These are phyloP conservation scores for Silurus glanis DNA, from an alignment of 2,113 vertebrate genomes.

Conservation along the genomic window DNA sequence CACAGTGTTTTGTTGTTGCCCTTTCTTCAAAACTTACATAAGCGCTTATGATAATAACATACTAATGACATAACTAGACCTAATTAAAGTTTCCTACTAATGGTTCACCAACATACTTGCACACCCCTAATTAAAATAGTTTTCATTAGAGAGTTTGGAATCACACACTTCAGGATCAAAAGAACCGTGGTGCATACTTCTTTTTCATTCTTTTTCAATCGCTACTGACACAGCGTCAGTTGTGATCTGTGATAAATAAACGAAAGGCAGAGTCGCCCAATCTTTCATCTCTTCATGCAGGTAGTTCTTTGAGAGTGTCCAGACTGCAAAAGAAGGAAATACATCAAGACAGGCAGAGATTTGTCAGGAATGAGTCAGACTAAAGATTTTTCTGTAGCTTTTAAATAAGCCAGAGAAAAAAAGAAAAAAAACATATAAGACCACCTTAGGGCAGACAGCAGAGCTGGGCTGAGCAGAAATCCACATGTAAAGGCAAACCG, in stretches of 20 bases:
- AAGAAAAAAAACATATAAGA: conserved; percentile 2
- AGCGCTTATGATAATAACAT: neutral
- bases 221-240: neutral
- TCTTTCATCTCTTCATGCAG: conserved; percentile 19
- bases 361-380: conserved; percentile 37
- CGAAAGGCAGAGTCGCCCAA: neutral
- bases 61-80: neutral
- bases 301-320: conserved; percentile 30
- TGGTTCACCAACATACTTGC: neutral
- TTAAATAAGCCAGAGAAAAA: conserved; percentile 27
- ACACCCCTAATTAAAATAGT: neutral
- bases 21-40: conserved; percentile 1
- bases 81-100: neutral
- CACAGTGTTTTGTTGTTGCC: neutral
- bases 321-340: conserved; percentile 7
- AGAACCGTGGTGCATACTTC: neutral
- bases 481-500: conserved; percentile 24
- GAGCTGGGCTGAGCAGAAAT: conserved; percentile 5
- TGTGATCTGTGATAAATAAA: conserved; percentile 10
- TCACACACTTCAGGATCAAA: neutral
- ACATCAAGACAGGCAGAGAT: neutral
- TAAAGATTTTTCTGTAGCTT: conserved; percentile 17
- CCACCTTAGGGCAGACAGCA: conserved; percentile 25
- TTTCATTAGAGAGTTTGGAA: neutral
- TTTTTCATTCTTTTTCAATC: neutral